Conservation (phyloP, 2,888 invertebrate species). For the Napeogenes sylphis region DNA sequence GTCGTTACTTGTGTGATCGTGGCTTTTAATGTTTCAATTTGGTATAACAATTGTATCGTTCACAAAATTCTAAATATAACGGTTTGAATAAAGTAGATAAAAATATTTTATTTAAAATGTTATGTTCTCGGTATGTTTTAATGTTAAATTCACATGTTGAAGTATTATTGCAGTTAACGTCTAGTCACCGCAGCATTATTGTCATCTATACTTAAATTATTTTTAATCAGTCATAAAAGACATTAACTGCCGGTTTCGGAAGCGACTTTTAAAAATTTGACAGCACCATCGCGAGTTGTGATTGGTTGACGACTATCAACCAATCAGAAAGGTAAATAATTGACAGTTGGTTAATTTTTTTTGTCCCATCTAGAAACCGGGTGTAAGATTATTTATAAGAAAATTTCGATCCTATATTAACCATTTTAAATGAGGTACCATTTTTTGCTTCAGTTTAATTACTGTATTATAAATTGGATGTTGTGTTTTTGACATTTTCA, state of each 20-base stretch:
- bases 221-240: constrained; percentile 7
- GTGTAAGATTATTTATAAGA: constrained; percentile 14
- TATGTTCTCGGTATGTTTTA: not conserved
- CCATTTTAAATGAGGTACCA: not conserved
- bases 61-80: constrained; percentile 8
- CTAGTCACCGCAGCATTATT: constrained; percentile 69
- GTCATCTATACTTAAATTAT: constrained; percentile 21
- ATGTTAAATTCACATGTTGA: constrained; percentile 9
- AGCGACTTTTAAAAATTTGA: too few relatives aligned
- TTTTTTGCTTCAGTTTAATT: not conserved
- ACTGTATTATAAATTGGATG: not conserved
- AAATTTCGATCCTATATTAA: constrained; percentile 9
- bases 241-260: too few relatives aligned
- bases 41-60: constrained; percentile 11
- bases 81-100: not conserved
- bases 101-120: not conserved
- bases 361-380: not conserved
- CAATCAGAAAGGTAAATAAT: constrained; percentile 8
- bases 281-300: too few relatives aligned
- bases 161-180: constrained; percentile 37
- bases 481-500: constrained; percentile 31
- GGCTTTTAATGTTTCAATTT: constrained; percentile 10
- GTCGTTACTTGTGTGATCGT: constrained; percentile 18
- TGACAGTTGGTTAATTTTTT: not conserved
- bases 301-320: too few relatives aligned